Conservation (phyloP, 2,797 vertebrate genomes). For the Gallinago solitaria region DNA sequence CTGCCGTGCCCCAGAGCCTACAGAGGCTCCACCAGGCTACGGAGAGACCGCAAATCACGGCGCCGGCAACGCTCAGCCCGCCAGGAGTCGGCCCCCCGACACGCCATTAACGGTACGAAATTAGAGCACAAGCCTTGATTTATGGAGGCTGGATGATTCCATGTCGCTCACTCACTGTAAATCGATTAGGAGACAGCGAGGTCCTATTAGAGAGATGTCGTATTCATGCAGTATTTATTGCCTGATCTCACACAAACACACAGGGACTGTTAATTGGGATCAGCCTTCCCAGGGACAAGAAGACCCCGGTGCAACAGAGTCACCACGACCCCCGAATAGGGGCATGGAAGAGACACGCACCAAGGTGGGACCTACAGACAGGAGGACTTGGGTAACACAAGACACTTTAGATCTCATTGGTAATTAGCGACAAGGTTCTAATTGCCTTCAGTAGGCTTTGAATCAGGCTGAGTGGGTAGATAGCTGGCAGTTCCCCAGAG, state of each 20-base stretch:
- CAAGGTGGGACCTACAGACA: neutral
- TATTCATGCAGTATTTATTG: neutral
- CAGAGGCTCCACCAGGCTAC: neutral
- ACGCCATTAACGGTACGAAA: neutral
- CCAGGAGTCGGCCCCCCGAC: neutral
- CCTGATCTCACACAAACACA: neutral
- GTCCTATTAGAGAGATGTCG: neutral
- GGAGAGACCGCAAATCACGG: neutral
- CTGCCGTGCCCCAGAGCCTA: neutral
- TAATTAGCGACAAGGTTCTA: neutral
- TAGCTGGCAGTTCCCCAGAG: neutral
- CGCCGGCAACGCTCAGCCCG: neutral
- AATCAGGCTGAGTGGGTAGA: neutral
- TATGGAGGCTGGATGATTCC: neutral
- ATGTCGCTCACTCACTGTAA: conserved; percentile 6
- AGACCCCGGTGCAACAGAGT: neutral
- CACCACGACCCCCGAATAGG: neutral
- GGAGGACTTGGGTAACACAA: neutral
- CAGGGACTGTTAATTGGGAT: neutral
- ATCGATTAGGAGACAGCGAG: conserved; percentile 1
- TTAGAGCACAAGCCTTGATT: neutral
- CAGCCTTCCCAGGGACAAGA: neutral
- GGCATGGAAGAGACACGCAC: neutral
- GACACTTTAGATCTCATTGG: neutral
- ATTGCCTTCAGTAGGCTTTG: neutral